Evolutionary conservation across 1,140 invertebrate species (phyloP), one percentile per base, ranked within the genome.

Genomic region (Muscidifurax raptorellus): DNA sequence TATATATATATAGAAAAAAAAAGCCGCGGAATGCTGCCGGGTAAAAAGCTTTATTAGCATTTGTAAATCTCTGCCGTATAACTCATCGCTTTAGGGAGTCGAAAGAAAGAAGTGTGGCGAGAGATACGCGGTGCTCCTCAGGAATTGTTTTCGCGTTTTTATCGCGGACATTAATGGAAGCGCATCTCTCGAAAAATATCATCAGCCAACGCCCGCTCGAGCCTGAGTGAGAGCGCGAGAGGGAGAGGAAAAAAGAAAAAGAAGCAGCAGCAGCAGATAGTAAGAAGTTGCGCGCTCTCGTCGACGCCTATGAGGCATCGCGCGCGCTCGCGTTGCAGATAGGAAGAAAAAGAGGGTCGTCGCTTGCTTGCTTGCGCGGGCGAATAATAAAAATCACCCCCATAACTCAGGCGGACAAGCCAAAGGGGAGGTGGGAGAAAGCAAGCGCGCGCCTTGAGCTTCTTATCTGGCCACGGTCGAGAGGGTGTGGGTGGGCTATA

Each of bases 331-430:
- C 47, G 36, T 59, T 59, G 52, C 77, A 80, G 72, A 86, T 82
- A 80, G 59, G 67, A 83, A 85, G 85, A 78, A 78, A 82, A 87
- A 82, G 84, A 83, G 84, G 87, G 89, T 88, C 86, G 86, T 79
- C 59, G 32, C 44, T 22, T 18, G 76, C 44, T 22, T 18, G 76
- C 44, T 47, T 6, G 79, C 71, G 27, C 77, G 69, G 40, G 90
- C 89, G 92, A 93, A 93, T 93, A 93, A 93, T 93, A 93, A 93
- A 93, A 93, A 93, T 93, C 90, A 89, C 88, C 87, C 85, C 88
- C 91, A 90, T 93, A 93, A 93, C 83, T 93, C 92, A 93, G 88
- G 87, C 89, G 90, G 88, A 89, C 89, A 90, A 89, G 86, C 80
- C 87, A 85, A 86, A 78, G 89, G 88, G 90, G 90, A n/a, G 15